Evolutionary conservation across 23 tunicate genomes (phyloP).

Genomic region (Clavelina lepadiformis): DNA sequence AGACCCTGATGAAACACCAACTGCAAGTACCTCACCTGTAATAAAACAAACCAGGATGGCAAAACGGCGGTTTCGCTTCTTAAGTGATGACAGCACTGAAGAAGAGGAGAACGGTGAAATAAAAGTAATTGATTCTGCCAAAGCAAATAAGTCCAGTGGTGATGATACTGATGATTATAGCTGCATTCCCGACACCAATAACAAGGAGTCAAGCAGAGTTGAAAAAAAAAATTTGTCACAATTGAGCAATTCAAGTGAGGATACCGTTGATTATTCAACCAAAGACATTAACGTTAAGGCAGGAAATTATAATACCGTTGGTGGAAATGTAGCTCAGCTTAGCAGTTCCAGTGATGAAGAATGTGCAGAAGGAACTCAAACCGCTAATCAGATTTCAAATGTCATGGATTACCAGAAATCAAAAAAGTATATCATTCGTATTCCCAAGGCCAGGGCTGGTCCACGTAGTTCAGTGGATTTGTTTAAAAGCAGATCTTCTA

Average conservation of each 20-base stretch:
- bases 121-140: too few species aligned
- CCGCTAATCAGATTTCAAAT: neutral
- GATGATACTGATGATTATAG: neutral
- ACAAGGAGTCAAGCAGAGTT: too few species aligned
- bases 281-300: too few species aligned
- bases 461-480: conserved; percentile 20
- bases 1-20: too few species aligned
- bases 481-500: neutral
- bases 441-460: neutral
- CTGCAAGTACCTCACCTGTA: conserved; percentile 14
- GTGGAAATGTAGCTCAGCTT: too few species aligned
- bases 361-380: neutral
- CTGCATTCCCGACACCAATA: too few species aligned
- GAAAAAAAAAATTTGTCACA: too few species aligned
- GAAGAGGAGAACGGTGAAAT: too few species aligned
- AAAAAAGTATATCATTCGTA: conserved; percentile 17
- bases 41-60: neutral
- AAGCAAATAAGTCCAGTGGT: too few species aligned
- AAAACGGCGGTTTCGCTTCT: conserved; percentile 1
- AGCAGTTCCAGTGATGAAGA: conserved; percentile 29
- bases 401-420: neutral
- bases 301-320: too few species aligned
- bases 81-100: conserved; percentile 16
- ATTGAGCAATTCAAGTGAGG: too few species aligned
- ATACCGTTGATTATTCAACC: too few species aligned